Evolutionary conservation across 1,140 invertebrate genomes (phyloP), one percentile per base, ranked within the genome.

Genomic region (Eumeta japonica): DNA sequence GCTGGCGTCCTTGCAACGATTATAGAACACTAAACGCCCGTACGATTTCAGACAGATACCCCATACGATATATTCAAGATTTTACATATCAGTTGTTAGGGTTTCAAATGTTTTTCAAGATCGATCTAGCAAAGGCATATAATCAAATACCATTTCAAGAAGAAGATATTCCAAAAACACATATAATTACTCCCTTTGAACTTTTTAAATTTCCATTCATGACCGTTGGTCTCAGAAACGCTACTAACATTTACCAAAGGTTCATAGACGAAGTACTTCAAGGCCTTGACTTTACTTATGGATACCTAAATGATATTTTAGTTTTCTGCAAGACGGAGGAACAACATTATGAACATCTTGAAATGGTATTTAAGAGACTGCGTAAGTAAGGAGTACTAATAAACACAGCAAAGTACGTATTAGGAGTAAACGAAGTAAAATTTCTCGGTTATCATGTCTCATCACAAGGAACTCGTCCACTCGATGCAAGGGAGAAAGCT

Each of bases 181-280:
- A 58, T 0, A 46, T 71, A n/a, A n/a, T n/a, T n/a, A n/a, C n/a
- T n/a, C n/a, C n/a, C n/a, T n/a, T n/a, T n/a, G n/a, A n/a, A n/a
- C 31, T 48, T n/a, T 48, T 48, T 15, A 46, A 58, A 24, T 61
- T 52, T 16, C 10, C 18, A 2, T 17, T 12, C 2, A 53, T 55
- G 46, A 34, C 28, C 48, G 58, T 67, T 37, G 53, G 59, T 5
- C 35, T 72, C 4, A n/a, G n/a, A n/a, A 66, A 70, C 31, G 55
- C 58, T 3, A 53, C 50, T 1, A 56, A 70, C 43, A 64, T 58
- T 1, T 82, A 80, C 38, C 73, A 79, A 46, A 39, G 79, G 3
- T 62, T 76, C 12, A 78, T 82, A 40, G 58, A 78, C 43, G 31
- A 64, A 16, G 51, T 78, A n/a, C n/a, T n/a, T n/a, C n/a, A n/a